Evolutionary conservation across 1,140 invertebrate species (phyloP), one percentile per base, ranked within the genome.

Genomic region (Chironomus striatipennis): DNA sequence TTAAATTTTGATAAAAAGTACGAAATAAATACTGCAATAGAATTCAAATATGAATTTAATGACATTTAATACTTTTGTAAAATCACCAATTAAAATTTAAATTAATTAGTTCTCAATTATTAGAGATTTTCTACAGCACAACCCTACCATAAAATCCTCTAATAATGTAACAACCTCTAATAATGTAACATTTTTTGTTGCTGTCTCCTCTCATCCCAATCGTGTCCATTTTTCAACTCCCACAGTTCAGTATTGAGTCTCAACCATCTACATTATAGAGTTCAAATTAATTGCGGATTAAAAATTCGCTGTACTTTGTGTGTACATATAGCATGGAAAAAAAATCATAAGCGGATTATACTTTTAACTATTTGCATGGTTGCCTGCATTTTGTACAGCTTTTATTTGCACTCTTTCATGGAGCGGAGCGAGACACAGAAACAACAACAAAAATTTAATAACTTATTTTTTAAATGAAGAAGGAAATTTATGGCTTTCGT

Each of bases 281-380:
- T 70, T 18, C 65, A 70, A 70, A 70, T 70, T 70, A 70, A 70
- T 70, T 70, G 20, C 65, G 65, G 65, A 70, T 70, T 70, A 70
- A 20, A 20, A n/a, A n/a, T n/a, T 57, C 12, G 47, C 47, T 57
- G 12, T 47, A 34, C 18, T 67, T 17, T 67, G 8, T 18, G 17
- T 70, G 65, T 18, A 70, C 65, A 70, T 34, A 34, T 5, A 34
- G 24, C 24, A 34, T 70, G 9, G 20, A 70, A 57, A 70, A 18
- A 70, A 21, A 20, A 18, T 70, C 65, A 70, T 20, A 70, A 70
- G 65, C 65, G 65, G 65, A 70, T 70, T 70, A 70, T 70, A 10
- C 18, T 70, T 70, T 70, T 20, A 70, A 70, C 20, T 20, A 20
- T 70, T 57, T 57, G 47, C n/a, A 57, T 57, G 47, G 47, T 57